These are phyloP conservation scores for Montipora sp. DNA, from an alignment of 64 coral and sea anemone genomes.

Conservation along the genomic window DNA sequence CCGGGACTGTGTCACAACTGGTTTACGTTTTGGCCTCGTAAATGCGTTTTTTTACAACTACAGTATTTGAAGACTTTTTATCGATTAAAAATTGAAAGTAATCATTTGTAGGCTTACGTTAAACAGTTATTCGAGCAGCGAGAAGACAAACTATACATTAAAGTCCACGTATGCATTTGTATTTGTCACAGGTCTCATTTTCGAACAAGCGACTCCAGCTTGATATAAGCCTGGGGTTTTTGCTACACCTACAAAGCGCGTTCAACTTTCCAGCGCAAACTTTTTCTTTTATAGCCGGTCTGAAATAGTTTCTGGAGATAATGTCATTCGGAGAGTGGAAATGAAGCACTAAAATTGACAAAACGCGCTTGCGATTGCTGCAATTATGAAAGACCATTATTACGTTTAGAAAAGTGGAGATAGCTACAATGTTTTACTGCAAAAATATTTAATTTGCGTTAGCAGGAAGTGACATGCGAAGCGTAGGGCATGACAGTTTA, in stretches of 20 bases:
- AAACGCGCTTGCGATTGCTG: background rate
- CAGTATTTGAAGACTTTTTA: background rate
- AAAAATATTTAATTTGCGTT: conserved; percentile 14
- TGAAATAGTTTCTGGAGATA: background rate
- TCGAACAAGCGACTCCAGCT: background rate
- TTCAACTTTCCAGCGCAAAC: background rate
- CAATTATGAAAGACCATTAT: background rate
- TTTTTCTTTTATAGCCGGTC: background rate
- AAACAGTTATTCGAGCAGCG: background rate
- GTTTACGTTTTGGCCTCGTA: background rate
- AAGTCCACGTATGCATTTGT: background rate
- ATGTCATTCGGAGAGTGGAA: background rate
- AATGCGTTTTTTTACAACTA: background rate
- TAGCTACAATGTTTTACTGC: background rate
- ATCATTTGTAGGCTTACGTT: conserved; percentile 11
- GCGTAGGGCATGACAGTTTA: conserved; percentile 23
- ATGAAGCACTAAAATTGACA: background rate
- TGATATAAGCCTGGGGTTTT: background rate
- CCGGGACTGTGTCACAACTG: background rate
- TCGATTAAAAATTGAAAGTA: conserved; percentile 6
- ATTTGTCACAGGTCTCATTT: background rate
- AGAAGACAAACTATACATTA: conserved; percentile 1
- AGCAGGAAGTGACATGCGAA: conserved; percentile 25
- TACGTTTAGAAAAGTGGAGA: background rate
- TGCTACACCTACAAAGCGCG: background rate